phyloP scores from a whole-genome alignment of 2,888 invertebrate species.

The Thera obeliscata region DNA sequence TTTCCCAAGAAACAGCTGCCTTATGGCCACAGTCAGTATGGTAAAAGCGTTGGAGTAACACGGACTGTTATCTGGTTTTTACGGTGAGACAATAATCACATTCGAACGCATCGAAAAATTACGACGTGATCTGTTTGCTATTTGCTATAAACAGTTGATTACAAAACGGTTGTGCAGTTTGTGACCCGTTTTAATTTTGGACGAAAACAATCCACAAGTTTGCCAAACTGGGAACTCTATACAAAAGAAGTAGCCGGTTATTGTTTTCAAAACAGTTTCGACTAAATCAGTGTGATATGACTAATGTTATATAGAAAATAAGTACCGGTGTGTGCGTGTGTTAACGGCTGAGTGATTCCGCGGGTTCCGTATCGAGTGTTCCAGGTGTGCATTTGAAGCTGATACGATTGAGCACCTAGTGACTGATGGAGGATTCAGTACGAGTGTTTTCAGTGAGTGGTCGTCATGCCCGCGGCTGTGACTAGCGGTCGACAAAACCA shows the following conservation, averaged over 20 bases:
- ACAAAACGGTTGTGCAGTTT: slow-evolving; percentile 19
- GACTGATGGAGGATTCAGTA: slow-evolving; percentile 75
- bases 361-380: slow-evolving; percentile 47
- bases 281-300: slow-evolving; percentile 61
- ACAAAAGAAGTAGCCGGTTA: slow-evolving; percentile 55
- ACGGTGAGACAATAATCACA: slow-evolving; percentile 56
- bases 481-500: slow-evolving; percentile 66
- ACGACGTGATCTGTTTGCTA: slow-evolving; percentile 58
- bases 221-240: slow-evolving; percentile 43
- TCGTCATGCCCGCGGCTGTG: slow-evolving; percentile 74
- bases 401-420: slow-evolving; percentile 50
- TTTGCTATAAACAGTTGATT: slow-evolving; percentile 47
- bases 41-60: slow-evolving; percentile 68
- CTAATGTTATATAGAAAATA: slow-evolving; percentile 60
- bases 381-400: slow-evolving; percentile 65
- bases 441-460: slow-evolving; percentile 58
- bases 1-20: slow-evolving; percentile 76
- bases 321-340: slow-evolving; percentile 71
- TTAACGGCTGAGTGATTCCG: slow-evolving; percentile 63
- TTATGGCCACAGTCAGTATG: slow-evolving; percentile 67
- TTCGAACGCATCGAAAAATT: slow-evolving; percentile 66
- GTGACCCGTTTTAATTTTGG: slow-evolving; percentile 39
- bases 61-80: slow-evolving; percentile 64
- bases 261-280: slow-evolving; percentile 74
- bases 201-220: slow-evolving; percentile 42